A percentile compares a stretch with the other conserved stretches of the same genome.
phyloP scores from a whole-genome alignment of 2,797 vertebrate species.

The Phoebastria nigripes region DNA sequence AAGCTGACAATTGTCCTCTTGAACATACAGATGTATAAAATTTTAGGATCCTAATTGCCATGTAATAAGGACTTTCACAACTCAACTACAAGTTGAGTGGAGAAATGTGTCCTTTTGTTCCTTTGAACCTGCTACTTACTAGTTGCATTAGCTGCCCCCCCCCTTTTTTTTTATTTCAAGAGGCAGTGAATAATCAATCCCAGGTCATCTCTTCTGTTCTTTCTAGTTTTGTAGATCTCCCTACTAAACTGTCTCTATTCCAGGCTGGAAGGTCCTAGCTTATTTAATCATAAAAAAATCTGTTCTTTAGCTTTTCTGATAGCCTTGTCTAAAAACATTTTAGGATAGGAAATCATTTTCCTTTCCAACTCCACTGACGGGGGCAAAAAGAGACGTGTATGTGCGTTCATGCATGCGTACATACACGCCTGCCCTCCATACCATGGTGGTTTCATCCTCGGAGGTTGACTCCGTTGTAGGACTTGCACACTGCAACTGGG shows the following conservation, averaged over 20 bases:
- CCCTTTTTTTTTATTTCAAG: not conserved
- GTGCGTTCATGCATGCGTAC: not conserved
- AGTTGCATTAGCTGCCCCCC: not conserved
- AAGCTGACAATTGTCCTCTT: not conserved
- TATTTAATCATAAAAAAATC: not conserved
- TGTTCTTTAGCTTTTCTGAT: not conserved
- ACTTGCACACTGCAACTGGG: not conserved
- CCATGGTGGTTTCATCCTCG: not conserved
- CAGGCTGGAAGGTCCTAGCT: not conserved
- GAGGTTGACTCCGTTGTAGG: not conserved
- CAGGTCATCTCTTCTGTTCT: not conserved
- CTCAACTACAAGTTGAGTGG: not conserved
- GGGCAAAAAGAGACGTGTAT: not conserved
- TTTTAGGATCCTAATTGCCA: not conserved
- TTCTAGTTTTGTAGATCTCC: not conserved
- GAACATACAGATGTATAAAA: not conserved
- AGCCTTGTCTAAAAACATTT: not conserved
- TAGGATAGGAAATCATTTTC: not conserved
- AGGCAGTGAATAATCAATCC: not conserved
- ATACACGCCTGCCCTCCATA: fast-evolving
- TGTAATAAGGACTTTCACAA: not conserved
- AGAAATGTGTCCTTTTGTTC: not conserved
- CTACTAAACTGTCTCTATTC: not conserved
- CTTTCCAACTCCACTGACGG: not conserved
- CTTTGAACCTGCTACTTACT: not conserved